A percentile compares a stretch with the other conserved stretches of the same genome.
phyloP scores from a whole-genome alignment of 2,113 vertebrate genomes.

The Recurvirostra avosetta region DNA sequence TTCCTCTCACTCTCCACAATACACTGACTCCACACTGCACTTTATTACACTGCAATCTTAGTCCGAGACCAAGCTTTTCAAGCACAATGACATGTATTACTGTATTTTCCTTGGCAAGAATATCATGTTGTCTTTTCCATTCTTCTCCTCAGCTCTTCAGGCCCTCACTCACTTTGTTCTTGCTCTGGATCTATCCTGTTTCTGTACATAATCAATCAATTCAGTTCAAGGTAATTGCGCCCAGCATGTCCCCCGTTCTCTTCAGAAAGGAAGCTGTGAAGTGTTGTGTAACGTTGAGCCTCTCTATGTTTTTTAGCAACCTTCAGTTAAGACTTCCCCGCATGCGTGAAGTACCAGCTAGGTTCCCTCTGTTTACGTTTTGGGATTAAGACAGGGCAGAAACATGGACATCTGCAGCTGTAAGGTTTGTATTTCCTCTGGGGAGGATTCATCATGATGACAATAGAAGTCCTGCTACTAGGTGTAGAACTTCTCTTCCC shows the following conservation, averaged over 20 bases:
- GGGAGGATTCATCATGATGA: not conserved
- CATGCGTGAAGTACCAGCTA: not conserved
- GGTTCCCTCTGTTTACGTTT: not conserved
- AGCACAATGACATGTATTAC: not conserved
- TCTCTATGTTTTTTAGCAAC: not conserved
- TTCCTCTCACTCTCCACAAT: not conserved
- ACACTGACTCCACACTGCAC: not conserved
- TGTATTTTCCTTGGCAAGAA: not conserved
- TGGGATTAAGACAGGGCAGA: not conserved
- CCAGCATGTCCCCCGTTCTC: not conserved
- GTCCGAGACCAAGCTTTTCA: not conserved
- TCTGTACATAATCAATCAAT: rapidly evolving
- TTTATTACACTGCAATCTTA: not conserved
- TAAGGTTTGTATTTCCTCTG: not conserved
- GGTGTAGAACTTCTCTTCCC: not conserved
- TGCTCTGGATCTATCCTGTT: not conserved
- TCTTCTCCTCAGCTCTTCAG: not conserved
- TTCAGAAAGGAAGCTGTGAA: not conserved
- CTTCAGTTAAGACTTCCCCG: not conserved
- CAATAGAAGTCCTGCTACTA: not conserved
- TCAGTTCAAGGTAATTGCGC: not conserved
- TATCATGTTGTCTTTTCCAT: not conserved
- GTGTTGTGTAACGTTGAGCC: not conserved
- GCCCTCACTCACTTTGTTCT: rapidly evolving
- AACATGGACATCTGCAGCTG: not conserved